These are phyloP conservation scores for Bombus haemorrhoidalis DNA, from an alignment of 1,140 invertebrate species.

Conservation along the genomic window DNA sequence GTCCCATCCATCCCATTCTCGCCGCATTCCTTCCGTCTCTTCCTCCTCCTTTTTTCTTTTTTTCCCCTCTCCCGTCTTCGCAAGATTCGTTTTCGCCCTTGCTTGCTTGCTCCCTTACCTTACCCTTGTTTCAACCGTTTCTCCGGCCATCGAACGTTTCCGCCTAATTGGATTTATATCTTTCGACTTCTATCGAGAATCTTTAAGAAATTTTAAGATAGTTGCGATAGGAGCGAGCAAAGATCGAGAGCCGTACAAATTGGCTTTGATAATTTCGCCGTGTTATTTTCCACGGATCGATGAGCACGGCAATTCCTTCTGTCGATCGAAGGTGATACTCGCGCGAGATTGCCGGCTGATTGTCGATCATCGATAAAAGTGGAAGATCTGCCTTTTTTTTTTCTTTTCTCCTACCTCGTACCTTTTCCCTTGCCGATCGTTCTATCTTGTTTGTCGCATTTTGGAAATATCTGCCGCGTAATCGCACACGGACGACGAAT, in stretches of 20 bases:
- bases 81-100: too few species aligned
- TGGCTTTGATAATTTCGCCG: background rate
- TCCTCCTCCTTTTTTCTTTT: background rate
- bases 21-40: background rate
- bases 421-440: background rate
- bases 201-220: background rate
- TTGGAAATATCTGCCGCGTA: background rate
- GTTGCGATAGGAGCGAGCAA: too few species aligned
- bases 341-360: background rate
- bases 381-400: accelerated
- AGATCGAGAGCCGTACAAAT: background rate
- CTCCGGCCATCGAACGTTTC: background rate
- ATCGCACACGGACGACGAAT: accelerated
- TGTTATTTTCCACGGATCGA: background rate
- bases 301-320: background rate
- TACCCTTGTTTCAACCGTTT: background rate
- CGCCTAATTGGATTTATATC: background rate
- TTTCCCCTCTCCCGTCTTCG: too few species aligned
- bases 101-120: background rate
- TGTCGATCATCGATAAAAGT: background rate
- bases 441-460: background rate
- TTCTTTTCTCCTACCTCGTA: background rate
- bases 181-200: background rate
- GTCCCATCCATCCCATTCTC: background rate
- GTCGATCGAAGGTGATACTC: background rate